A percentile compares a stretch with the other conserved stretches of the same genome.
Evolutionary conservation across 2,797 vertebrate species (phyloP).

Genomic region (Miichthys miiuy): DNA sequence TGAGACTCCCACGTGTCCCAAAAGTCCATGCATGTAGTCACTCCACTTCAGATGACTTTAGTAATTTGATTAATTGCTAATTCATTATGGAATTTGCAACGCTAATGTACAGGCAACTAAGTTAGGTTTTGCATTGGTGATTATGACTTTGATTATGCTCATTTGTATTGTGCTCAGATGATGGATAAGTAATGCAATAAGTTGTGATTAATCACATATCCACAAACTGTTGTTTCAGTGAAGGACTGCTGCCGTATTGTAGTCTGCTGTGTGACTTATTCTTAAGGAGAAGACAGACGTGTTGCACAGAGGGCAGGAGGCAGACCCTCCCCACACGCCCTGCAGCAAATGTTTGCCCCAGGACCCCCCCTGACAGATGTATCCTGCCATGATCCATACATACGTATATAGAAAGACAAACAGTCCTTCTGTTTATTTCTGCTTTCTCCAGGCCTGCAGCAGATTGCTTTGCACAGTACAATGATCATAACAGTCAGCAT

Average conservation of each 20-base stretch:
- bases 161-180: neutral
- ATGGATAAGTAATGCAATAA: neutral
- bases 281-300: neutral
- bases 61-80: neutral
- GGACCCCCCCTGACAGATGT: constrained; percentile 7
- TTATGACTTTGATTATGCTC: neutral
- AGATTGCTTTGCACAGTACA: constrained; percentile 67
- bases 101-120: neutral
- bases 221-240: neutral
- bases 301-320: neutral
- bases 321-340: neutral
- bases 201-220: neutral
- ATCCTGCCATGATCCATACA: constrained; percentile 24
- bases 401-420: constrained; percentile 37
- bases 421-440: constrained; percentile 51
- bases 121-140: too few species aligned
- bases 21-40: neutral
- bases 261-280: neutral
- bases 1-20: neutral
- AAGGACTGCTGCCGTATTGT: neutral
- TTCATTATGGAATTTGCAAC: too few species aligned
- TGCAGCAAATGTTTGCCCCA: constrained; percentile 16
- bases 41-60: neutral
- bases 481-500: constrained; percentile 57
- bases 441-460: constrained; percentile 26